Conservation (phyloP, 2,113 vertebrate species). For the Penelope pileata region DNA sequence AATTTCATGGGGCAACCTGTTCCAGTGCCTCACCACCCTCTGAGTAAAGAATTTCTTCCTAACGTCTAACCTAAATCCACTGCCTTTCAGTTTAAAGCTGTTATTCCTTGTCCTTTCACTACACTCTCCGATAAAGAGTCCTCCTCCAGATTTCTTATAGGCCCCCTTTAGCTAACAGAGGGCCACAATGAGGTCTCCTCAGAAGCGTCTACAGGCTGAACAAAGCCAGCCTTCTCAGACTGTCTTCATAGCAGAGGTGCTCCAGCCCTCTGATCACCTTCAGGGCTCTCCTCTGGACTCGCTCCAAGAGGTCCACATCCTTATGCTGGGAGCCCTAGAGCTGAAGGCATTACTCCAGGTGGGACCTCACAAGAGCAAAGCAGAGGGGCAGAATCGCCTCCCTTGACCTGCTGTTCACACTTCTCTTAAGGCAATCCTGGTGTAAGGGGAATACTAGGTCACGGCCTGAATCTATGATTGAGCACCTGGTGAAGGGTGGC, state of each 20-base stretch:
- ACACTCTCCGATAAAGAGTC: not conserved
- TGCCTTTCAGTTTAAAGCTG: not conserved
- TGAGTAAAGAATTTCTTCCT: not conserved
- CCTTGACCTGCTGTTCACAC: too few relatives aligned
- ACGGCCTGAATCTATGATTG: too few relatives aligned
- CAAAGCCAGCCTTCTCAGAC: not conserved
- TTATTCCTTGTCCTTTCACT: not conserved
- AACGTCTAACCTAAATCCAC: not conserved
- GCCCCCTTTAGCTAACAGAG: too few relatives aligned
- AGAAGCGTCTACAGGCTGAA: not conserved
- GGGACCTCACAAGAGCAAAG: not conserved
- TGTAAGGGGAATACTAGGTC: too few relatives aligned
- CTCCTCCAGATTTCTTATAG: not conserved
- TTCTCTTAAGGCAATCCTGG: too few relatives aligned
- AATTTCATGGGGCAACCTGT: not conserved
- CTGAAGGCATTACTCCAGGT: not conserved
- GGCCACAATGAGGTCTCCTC: not conserved
- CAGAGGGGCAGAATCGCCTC: not conserved
- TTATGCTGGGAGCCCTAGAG: not conserved
- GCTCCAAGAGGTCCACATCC: not conserved
- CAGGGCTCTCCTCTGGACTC: too few relatives aligned
- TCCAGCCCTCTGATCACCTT: not conserved
- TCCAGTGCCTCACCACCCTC: not conserved
- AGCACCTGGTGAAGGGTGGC: too few relatives aligned
- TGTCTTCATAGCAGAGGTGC: not conserved